Evolutionary conservation across 1,140 invertebrate species (phyloP), one percentile per base, ranked within the genome.

Genomic region (Pararge aegeria): DNA sequence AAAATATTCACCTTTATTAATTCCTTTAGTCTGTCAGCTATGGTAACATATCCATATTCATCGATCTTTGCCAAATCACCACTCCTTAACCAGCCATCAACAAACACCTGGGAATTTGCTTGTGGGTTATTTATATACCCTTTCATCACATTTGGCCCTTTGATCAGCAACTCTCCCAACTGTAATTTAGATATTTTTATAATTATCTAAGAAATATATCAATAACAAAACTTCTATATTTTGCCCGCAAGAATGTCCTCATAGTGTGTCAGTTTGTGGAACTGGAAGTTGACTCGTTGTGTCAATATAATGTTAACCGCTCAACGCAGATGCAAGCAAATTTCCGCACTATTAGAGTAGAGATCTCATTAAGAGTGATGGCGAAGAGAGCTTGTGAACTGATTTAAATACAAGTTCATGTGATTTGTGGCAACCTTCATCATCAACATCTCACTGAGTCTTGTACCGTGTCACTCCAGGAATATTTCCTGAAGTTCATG

Each of bases 21-120:
- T 80, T 98, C 96, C 71, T 98, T 98, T 29, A 97, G 74, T 58
- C 97, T 90, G 71, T 98, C 97, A 2, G 94, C 93, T 55, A 98
- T 94, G 52, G 91, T 95, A 59, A 97, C 91, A 7, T 90, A 86
- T 5, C 83, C 82, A 1, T 93, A 91, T 15, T 95, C 90, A 69
- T 97, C 94, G 48, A 93, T 94, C 60, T 93, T 94, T 10, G 92
- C 95, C 27, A 97, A 89, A 77, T 98, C 96, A 18, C 96, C 96
- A 20, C 94, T 96, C 65, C 93, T 93, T 15, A 97, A 76, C 95
- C 96, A 98, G 0, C 93, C 93, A 0, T 91, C 80, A 51, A 92
- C 89, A 30, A 97, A 92, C 5, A 92, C 94, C 29, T 95, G 92
- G 6, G 85, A 87, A 4, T 95, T 97, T 0, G 94, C 95, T 71